phyloP scores from a whole-genome alignment of 2,888 invertebrate species.

The Drosophila mercatorum region DNA sequence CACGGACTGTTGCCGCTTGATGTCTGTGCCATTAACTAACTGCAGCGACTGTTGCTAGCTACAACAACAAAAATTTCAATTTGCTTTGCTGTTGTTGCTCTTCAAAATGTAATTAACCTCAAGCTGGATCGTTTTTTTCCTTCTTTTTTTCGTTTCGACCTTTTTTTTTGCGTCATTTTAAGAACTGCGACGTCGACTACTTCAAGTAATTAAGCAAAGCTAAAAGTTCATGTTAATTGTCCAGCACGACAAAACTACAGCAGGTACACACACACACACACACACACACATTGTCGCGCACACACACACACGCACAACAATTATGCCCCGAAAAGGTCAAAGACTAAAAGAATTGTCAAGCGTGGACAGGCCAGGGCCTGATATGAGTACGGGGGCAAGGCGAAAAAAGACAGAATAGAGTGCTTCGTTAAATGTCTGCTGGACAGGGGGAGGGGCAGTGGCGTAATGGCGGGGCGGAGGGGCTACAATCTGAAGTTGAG shows the following conservation, averaged over 20 bases:
- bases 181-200: constrained; percentile 60
- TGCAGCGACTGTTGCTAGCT: constrained; percentile 43
- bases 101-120: constrained; percentile 78
- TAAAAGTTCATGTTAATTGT: constrained; percentile 81
- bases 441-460: too few relatives aligned
- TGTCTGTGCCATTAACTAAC: constrained; percentile 66
- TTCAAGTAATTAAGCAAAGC: constrained; percentile 75
- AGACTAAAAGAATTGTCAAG: constrained; percentile 78
- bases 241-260: constrained; percentile 56
- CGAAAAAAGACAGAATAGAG: constrained; percentile 11
- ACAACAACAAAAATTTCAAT: constrained; percentile 65
- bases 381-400: constrained; percentile 45
- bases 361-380: constrained; percentile 62
- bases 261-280: constrained; percentile 47
- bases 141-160: constrained; percentile 33
- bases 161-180: constrained; percentile 72
- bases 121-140: constrained; percentile 37
- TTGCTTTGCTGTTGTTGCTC: constrained; percentile 58
- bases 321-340: constrained; percentile 68
- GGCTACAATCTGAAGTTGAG: constrained; percentile 56
- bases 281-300: constrained; percentile 4
- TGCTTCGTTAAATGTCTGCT: constrained; percentile 1
- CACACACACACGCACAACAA: constrained; percentile 43
- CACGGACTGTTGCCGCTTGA: constrained; percentile 64
- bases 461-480: neutral